Base-by-base conservation (phyloP, 2,888 invertebrate species). In the Microctonus brassicae region DNA sequence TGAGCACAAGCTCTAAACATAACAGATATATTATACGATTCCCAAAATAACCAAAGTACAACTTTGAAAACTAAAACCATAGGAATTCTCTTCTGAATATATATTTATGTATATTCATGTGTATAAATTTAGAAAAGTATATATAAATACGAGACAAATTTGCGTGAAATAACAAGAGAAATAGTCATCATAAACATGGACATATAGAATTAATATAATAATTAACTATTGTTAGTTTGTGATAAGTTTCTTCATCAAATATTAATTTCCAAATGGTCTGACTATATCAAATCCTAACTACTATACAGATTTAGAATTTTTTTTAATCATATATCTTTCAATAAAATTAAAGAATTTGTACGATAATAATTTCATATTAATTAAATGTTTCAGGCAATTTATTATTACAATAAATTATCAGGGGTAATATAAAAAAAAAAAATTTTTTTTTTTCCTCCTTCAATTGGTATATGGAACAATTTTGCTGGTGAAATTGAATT, bases 31-130 rank as follows among this genome's bases (percentile, higher is more conserved):
- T n/a, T 52, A 62, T 53, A 55, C 52, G 61, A 55, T 69, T 58
- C 17, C 62, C 24, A 36, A 69, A 62, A 62, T 69, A 69, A 69
- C 64, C 11, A 4, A 20, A 29, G 39, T 20, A 22, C 47, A 68
- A 68, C 68, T 68, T 67, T 47, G 68, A 22, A 22, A 52, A 34
- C 20, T 69, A 26, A 62, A 55, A 20, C 52, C 53, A 24, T 62
- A 69, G 62, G 62, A 62, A 29, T 34, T 39, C 20, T 47, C 47
- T 1, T 1, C 1, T 2, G 6, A n/a, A 7, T 47, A 17, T 17
- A 17, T 47, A 5, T 47, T 5, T 7, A 17, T n/a, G 13, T n/a
- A 4, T 39, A 0, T 13, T n/a, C 13, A 39, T 39, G 39, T 39
- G n/a, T 39, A 39, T 3, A 39, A n/a, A 4, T 13, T 13, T 58